Conservation (phyloP, 30 jellyfish, hydroid and myxozoan species). For the Mastigias papua region DNA sequence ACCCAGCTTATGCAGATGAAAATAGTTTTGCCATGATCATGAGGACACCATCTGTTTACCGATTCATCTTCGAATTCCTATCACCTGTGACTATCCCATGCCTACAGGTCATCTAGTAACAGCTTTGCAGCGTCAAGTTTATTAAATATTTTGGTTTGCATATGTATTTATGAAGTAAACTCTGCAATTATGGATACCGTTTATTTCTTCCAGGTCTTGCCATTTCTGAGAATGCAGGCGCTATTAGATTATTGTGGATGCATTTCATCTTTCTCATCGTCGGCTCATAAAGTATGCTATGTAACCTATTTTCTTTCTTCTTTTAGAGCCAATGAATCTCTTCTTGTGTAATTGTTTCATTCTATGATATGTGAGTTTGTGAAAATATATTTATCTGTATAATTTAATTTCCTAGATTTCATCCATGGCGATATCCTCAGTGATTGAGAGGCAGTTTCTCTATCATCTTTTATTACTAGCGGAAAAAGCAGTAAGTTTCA, state of each 20-base stretch:
- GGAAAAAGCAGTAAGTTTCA: constrained; percentile 16
- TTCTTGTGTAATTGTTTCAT: not conserved
- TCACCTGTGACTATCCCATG: too few relatives aligned
- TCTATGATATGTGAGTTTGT: not conserved
- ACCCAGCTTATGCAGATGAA: too few relatives aligned
- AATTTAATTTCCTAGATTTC: constrained; percentile 2
- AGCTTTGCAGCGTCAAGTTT: too few relatives aligned
- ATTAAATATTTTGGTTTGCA: too few relatives aligned
- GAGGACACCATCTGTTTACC: too few relatives aligned
- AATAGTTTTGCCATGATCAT: too few relatives aligned
- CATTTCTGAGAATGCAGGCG: not conserved
- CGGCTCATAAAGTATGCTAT: not conserved
- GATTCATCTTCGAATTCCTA: too few relatives aligned
- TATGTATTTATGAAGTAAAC: too few relatives aligned
- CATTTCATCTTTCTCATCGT: not conserved
- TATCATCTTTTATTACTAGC: constrained; percentile 19
- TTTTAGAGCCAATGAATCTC: not conserved
- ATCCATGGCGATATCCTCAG: not conserved
- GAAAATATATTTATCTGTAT: not conserved
- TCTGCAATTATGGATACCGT: too few relatives aligned
- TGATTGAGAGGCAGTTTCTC: constrained; percentile 26
- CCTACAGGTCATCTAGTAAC: too few relatives aligned
- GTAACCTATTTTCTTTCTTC: not conserved
- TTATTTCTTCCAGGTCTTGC: not conserved
- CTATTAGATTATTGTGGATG: not conserved